These are phyloP conservation scores for Luehdorfia chinensis DNA, from an alignment of 1,140 invertebrate species.

Conservation along the genomic window DNA sequence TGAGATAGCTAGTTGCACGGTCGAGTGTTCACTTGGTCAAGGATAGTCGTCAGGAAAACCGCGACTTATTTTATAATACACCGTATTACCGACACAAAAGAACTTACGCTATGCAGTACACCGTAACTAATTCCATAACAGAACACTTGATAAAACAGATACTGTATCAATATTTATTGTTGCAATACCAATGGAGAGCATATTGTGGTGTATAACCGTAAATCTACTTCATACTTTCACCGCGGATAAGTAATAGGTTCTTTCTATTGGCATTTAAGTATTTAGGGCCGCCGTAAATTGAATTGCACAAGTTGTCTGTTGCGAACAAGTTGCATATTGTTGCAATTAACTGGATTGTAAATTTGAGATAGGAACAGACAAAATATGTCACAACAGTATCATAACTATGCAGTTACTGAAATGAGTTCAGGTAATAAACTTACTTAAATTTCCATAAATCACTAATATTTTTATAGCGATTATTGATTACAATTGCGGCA, in stretches of 20 bases:
- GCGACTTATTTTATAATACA: neutral
- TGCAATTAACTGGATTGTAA: constrained; percentile 8
- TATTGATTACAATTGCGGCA: neutral
- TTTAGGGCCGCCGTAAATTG: constrained; percentile 3
- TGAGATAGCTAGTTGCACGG: constrained; percentile 36
- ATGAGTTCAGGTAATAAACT: no score
- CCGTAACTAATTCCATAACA: no score
- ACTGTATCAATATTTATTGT: no score
- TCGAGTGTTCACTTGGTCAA: constrained; percentile 18
- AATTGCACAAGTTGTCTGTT: constrained; percentile 7
- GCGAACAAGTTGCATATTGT: constrained; percentile 10
- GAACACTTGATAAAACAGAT: no score
- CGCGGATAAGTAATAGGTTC: constrained; percentile 5
- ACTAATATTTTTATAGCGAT: neutral
- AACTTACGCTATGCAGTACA: no score
- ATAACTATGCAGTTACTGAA: neutral
- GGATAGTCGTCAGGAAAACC: constrained; percentile 23
- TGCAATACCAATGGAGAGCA: no score
- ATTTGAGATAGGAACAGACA: constrained; percentile 9
- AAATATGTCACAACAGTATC: constrained; percentile 3
- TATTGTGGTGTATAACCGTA: neutral
- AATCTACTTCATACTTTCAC: constrained; percentile 6
- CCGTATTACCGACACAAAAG: neutral
- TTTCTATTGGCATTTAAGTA: constrained; percentile 12
- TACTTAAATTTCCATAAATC: no score